Percentiles rank a stretch among this genome's conserved stretches.
Evolutionary conservation across 2,888 invertebrate genomes (phyloP).

Genomic region (Deroplatys truncata): DNA sequence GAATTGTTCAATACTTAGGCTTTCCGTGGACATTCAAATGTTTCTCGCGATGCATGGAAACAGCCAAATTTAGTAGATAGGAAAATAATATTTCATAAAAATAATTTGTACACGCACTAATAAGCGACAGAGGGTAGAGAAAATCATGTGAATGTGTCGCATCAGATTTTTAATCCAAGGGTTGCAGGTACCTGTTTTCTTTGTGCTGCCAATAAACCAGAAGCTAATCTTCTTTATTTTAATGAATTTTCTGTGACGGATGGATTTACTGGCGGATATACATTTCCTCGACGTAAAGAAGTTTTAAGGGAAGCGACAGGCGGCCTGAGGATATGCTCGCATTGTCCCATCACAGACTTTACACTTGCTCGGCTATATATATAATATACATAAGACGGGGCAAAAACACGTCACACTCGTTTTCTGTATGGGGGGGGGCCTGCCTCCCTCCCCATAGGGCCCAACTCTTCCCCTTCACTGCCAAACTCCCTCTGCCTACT

Average conservation of each 20-base stretch:
- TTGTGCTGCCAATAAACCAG: too few relatives aligned
- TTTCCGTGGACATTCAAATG: too few relatives aligned
- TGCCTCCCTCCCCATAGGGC: not conserved
- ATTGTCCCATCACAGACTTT: not conserved
- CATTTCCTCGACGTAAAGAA: not conserved
- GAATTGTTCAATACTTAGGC: too few relatives aligned
- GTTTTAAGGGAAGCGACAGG: not conserved
- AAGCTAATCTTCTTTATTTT: not conserved
- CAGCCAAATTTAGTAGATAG: too few relatives aligned
- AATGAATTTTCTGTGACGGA: not conserved
- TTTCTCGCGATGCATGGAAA: too few relatives aligned
- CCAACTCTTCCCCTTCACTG: conserved; percentile 2
- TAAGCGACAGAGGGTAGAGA: too few relatives aligned
- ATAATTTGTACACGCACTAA: too few relatives aligned
- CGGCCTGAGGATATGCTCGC: not conserved
- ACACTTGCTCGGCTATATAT: not conserved
- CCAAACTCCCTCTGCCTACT: conserved; percentile 7
- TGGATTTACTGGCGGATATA: not conserved
- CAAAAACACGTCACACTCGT: not conserved
- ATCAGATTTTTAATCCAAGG: too few relatives aligned
- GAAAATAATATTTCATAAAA: too few relatives aligned
- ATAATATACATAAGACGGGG: not conserved
- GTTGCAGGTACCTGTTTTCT: too few relatives aligned
- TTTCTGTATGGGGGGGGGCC: not conserved
- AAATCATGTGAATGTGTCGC: too few relatives aligned